Conservation (phyloP, 2,113 vertebrate species). For the Sphyrna mokarran region DNA sequence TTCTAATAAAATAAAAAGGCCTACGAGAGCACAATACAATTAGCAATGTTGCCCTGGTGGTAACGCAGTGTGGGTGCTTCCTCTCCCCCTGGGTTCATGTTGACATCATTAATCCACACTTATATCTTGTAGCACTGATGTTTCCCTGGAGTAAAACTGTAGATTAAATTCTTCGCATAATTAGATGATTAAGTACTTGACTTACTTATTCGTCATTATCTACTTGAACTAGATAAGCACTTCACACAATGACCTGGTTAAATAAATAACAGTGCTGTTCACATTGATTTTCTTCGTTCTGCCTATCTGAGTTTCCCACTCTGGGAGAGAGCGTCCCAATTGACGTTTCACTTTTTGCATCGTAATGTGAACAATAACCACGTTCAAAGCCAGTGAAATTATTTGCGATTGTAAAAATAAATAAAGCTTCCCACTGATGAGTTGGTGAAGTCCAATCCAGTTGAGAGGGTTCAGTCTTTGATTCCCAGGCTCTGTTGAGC, state of each 20-base stretch:
- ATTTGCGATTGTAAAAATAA: not conserved
- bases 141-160: not conserved
- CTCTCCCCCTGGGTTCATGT: not conserved
- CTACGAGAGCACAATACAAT: not conserved
- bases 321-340: not conserved
- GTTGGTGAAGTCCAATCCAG: not conserved
- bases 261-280: not conserved
- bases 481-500: not conserved
- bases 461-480: not conserved
- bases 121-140: not conserved
- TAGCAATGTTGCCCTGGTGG: not conserved
- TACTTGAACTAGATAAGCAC: not conserved
- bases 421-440: not conserved
- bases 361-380: not conserved
- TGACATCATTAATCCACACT: not conserved
- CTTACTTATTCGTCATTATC: not conserved
- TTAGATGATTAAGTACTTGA: constrained; percentile 27
- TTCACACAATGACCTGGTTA: not conserved
- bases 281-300: not conserved
- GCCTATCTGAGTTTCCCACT: not conserved
- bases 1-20: not conserved
- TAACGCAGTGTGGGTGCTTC: not conserved
- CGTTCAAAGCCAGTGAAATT: not conserved
- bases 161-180: not conserved
- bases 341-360: not conserved